phyloP scores from a whole-genome alignment of 2,113 vertebrate species.

The Gopherus evgoodei region DNA sequence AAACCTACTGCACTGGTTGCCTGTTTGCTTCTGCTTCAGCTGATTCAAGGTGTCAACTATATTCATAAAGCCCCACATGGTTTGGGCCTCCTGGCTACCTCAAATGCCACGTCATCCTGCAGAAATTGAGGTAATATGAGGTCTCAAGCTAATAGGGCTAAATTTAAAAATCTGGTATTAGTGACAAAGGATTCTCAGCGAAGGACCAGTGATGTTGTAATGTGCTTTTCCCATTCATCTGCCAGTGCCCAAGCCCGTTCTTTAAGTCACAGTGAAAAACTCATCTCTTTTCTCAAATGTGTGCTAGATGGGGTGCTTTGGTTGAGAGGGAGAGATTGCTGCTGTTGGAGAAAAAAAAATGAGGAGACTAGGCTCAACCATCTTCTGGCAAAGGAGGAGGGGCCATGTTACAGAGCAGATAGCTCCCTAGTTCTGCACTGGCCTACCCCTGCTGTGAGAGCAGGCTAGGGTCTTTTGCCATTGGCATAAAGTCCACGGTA shows the following conservation, averaged over 20 bases:
- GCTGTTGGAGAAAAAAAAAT: not conserved
- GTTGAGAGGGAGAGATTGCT: not conserved
- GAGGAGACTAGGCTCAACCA: not conserved
- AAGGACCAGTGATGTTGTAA: not conserved
- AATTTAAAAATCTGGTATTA: not conserved
- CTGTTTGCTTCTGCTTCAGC: not conserved
- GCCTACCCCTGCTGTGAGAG: not conserved
- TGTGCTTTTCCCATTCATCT: not conserved
- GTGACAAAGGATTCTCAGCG: too few species aligned
- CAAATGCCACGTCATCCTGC: not conserved
- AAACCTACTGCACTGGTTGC: not conserved
- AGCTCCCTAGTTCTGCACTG: not conserved
- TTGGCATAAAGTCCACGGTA: not conserved
- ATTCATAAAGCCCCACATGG: not conserved
- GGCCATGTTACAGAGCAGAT: not conserved
- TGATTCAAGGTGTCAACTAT: not conserved
- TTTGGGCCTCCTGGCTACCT: not conserved
- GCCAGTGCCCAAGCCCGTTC: not conserved
- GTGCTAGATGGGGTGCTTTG: not conserved
- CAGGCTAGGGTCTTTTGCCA: not conserved
- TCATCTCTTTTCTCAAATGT: not conserved
- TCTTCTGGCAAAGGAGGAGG: not conserved
- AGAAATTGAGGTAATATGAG: not conserved
- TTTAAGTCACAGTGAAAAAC: not conserved
- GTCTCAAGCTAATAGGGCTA: not conserved